phyloP scores from a whole-genome alignment of 1,140 invertebrate genomes.

The Drosophila triauraria region DNA sequence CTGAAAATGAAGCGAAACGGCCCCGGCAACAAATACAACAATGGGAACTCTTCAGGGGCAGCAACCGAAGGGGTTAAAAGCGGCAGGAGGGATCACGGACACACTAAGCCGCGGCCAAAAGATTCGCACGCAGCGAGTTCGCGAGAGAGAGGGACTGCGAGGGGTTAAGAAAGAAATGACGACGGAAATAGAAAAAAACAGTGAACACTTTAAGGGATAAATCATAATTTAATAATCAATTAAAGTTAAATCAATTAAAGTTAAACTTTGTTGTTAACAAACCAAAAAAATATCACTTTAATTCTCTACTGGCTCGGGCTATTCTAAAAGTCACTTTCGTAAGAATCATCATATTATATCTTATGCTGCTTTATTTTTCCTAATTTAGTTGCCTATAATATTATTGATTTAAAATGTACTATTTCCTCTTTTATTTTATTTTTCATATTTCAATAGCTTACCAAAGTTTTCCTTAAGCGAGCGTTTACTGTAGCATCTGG shows the following conservation, averaged over 20 bases:
- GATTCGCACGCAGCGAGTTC: conserved; percentile 66
- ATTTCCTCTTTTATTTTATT: too few species aligned
- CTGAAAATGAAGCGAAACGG: conserved; percentile 62
- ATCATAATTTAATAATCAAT: background rate
- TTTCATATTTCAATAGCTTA: background rate
- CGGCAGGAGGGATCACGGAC: conserved; percentile 3
- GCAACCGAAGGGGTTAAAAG: conserved; percentile 7
- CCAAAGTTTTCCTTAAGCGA: background rate
- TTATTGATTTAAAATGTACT: too few species aligned
- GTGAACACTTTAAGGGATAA: background rate
- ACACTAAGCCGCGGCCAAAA: conserved; percentile 41
- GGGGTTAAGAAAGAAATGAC: background rate
- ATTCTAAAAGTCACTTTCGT: background rate
- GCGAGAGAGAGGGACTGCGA: background rate
- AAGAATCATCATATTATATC: too few species aligned
- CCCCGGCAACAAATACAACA: conserved; percentile 39
- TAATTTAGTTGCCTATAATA: background rate
- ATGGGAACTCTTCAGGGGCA: conserved; percentile 10
- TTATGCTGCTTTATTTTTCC: too few species aligned
- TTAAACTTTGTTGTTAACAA: too few species aligned
- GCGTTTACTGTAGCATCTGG: background rate
- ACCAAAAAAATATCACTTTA: too few species aligned
- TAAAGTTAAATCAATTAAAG: too few species aligned
- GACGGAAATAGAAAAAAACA: conserved; percentile 30
- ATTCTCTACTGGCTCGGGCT: background rate